Percentiles rank a stretch among this genome's conserved stretches.
These are phyloP conservation scores for Meleagris gallopavo DNA, from an alignment of 2,113 vertebrate genomes.

Conservation along the genomic window DNA sequence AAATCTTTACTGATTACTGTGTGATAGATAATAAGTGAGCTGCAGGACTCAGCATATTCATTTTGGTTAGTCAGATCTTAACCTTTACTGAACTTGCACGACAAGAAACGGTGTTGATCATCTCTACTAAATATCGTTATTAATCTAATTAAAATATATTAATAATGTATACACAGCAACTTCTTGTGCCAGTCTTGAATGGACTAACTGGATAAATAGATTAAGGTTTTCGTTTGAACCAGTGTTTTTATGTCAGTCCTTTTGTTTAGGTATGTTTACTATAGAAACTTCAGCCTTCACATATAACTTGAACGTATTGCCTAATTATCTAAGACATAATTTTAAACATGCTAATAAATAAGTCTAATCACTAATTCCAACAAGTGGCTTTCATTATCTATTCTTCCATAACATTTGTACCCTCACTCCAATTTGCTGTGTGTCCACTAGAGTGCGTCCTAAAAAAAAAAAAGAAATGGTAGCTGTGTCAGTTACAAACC, in stretches of 20 bases:
- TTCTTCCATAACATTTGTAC: neutral
- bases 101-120: neutral
- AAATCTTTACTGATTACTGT: neutral
- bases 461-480: neutral
- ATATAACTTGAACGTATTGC: too few species aligned
- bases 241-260: neutral
- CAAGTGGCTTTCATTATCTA: neutral
- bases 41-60: neutral
- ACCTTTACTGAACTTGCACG: neutral
- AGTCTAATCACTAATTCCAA: neutral
- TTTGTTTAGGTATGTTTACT: neutral
- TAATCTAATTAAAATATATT: neutral
- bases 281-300: neutral
- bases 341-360: neutral
- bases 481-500: neutral
- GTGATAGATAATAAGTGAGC: neutral
- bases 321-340: neutral
- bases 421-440: neutral
- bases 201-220: neutral
- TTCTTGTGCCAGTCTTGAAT: neutral
- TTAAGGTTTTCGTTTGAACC: neutral
- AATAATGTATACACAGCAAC: neutral
- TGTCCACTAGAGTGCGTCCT: slow-evolving; percentile 68
- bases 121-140: neutral
- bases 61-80: neutral